Conservation (phyloP, 37 sponge, comb jelly and placozoan genomes). For the Geodia barretti region DNA sequence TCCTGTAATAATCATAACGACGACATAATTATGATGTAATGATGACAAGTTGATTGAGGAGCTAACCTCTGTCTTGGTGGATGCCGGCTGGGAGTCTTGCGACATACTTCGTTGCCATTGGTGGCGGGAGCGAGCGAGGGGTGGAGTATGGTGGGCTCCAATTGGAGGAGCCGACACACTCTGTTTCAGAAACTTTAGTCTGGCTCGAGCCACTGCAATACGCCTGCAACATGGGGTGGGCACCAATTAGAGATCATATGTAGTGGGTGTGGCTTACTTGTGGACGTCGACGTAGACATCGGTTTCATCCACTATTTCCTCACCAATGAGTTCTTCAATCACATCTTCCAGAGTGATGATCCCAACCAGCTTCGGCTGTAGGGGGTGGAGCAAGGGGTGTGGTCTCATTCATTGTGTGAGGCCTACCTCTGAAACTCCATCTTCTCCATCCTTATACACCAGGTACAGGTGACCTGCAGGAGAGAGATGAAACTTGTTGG, state of each 20-base stretch:
- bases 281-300: slow-evolving; percentile 71
- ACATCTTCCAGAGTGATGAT: slow-evolving; percentile 89
- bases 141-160: not conserved
- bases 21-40: no score
- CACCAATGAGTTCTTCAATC: slow-evolving; percentile 90
- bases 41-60: not conserved
- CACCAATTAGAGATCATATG: no score
- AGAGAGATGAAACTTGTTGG: no score
- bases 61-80: not conserved
- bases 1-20: no score
- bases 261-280: not conserved
- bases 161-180: slow-evolving; percentile 17
- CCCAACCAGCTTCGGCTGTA: slow-evolving; percentile 58
- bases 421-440: slow-evolving; percentile 24
- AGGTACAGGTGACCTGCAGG: slow-evolving; percentile 60
- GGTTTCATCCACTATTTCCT: slow-evolving; percentile 91
- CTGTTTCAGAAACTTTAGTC: slow-evolving; percentile 30
- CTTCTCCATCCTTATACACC: slow-evolving; percentile 50
- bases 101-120: not conserved
- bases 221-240: no score
- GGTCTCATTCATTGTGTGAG: not conserved
- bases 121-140: not conserved
- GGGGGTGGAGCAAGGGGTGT: not conserved
- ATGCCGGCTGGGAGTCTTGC: not conserved
- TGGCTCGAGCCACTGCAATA: slow-evolving; percentile 49